Percentiles rank a stretch among this genome's conserved stretches.
These are phyloP conservation scores for Adelognathus sp. DNA, from an alignment of 2,888 invertebrate genomes.

Conservation along the genomic window DNA sequence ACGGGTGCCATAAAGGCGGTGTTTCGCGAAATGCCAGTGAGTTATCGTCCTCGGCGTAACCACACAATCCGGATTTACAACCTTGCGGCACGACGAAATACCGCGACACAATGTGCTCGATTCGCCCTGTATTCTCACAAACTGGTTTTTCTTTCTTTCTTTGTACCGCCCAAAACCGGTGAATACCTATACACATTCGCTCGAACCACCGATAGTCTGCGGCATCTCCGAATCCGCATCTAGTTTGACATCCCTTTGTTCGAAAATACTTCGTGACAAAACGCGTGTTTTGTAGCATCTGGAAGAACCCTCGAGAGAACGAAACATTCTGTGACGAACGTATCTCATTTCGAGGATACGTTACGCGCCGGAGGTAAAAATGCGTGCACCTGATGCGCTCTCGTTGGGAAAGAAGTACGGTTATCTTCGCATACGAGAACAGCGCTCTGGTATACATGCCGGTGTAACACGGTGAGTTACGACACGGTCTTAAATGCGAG, in stretches of 20 bases:
- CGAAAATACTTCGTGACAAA: slow-evolving; percentile 21
- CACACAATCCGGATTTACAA: slow-evolving; percentile 23
- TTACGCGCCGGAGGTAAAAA: not conserved
- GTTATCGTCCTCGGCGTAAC: slow-evolving; percentile 61
- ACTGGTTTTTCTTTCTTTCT: slow-evolving; percentile 17
- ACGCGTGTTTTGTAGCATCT: not conserved
- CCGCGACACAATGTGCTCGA: not conserved
- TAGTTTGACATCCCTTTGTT: not conserved
- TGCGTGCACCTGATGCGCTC: not conserved
- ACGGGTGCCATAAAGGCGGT: slow-evolving; percentile 55
- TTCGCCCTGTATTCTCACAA: not conserved
- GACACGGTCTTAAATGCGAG: not conserved
- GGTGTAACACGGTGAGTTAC: not conserved
- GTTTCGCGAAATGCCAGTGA: slow-evolving; percentile 61
- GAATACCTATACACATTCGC: not conserved
- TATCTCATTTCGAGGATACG: not conserved
- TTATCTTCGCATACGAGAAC: not conserved
- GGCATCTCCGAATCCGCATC: not conserved
- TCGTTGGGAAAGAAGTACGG: not conserved
- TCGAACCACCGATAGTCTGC: not conserved
- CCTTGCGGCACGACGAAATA: not conserved
- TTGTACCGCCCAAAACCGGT: not conserved
- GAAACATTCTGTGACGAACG: not conserved
- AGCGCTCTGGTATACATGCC: not conserved
- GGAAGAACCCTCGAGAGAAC: not conserved